Evolutionary conservation across 2,888 invertebrate species (phyloP), one percentile per base, ranked within the genome.

Genomic region (Caenorhabditis sp.): DNA sequence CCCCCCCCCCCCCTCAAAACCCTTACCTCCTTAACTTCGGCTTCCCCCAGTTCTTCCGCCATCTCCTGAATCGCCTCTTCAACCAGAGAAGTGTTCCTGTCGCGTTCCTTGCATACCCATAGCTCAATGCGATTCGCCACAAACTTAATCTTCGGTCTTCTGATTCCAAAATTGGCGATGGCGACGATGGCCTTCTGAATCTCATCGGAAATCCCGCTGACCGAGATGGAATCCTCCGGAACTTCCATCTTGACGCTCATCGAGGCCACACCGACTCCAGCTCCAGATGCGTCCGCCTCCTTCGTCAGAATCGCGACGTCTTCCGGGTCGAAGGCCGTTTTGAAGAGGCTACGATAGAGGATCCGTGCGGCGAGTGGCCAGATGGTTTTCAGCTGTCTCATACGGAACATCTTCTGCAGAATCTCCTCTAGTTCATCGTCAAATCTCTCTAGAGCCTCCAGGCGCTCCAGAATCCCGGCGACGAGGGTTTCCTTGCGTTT

Each of bases 401-500:
- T 35, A n/a, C 35, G 15, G 40, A 70, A 61, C 9, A 70, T 1
- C 18, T 50, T 35, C n/a, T 28, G 9, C 6, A 67, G 22, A n/a
- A 26, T 51, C 2, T 11, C 4, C 24, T 15, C 53, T 5, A 65
- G 44, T 6, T 47, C 32, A 32, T 56, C 20, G 24, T 47, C 56
- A 4, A 3, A 32, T 11, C 28, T 24, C 0, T 13, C 15, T 2
- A 18, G 5, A 18, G 32, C 32, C n/a, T 32, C 32, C 32, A 40
- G 40, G 8, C 44, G 32, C 11, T 44, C 40, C n/a, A 76, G 44
- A 55, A 76, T 67, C n/a, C 32, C 32, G 0, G 22, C 1, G 9
- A 76, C 40, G n/a, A 76, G 11, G 13, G 44, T 20, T 11, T 65
- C 60, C 40, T 76, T 76, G n/a, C 51, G 58, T 22, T 44, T 53